phyloP scores from a whole-genome alignment of 2,888 invertebrate species.

The Rotaria magnacalcarata region DNA sequence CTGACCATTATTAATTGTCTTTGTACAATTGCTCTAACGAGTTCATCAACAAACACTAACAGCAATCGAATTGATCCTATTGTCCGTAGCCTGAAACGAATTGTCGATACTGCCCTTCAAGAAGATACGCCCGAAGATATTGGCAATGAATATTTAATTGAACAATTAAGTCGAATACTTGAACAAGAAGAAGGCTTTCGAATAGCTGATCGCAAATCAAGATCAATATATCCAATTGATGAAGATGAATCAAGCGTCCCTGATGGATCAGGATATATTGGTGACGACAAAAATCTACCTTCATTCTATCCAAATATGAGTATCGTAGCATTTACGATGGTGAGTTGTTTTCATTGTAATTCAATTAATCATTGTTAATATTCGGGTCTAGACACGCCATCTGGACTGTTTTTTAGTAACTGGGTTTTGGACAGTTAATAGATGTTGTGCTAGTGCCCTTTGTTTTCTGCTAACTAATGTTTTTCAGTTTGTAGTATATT shows the following conservation, averaged over 20 bases:
- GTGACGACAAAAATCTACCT: not conserved
- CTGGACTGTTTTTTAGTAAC: not conserved
- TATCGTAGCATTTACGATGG: not conserved
- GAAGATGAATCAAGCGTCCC: not conserved
- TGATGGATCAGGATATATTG: not conserved
- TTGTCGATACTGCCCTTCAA: not conserved
- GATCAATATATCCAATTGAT: not conserved
- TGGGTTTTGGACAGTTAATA: not conserved
- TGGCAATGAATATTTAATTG: not conserved
- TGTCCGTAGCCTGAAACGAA: not conserved
- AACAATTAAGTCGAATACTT: not conserved
- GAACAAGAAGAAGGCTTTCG: constrained; percentile 2
- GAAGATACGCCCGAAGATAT: not conserved
- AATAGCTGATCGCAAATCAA: not conserved
- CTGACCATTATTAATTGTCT: not conserved
- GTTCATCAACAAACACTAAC: not conserved
- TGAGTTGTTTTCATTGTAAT: not conserved
- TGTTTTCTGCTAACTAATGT: not conserved
- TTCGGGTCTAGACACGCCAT: not conserved
- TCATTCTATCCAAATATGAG: not conserved
- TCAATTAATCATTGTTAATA: not conserved
- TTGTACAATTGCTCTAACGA: not conserved
- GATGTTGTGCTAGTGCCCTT: not conserved
- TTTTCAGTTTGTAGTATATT: not conserved
- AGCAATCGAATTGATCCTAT: not conserved